Percentiles rank a stretch among this genome's conserved stretches.
Evolutionary conservation across 2,797 vertebrate genomes (phyloP).

Genomic region (Odontamblyopus rebecca): DNA sequence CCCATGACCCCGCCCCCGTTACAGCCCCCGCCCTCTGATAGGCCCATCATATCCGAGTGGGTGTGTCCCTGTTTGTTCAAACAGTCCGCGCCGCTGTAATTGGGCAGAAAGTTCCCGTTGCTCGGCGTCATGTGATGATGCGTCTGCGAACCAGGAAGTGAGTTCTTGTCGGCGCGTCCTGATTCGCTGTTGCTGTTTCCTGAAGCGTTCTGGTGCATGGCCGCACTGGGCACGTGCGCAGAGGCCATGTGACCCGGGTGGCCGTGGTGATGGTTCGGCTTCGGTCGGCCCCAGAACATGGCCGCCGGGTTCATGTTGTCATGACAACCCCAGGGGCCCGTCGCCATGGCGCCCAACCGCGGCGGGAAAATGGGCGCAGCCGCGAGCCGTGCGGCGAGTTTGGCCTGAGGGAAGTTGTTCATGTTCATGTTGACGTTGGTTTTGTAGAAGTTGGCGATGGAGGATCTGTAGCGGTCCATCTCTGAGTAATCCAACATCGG

Average conservation of each 20-base stretch:
- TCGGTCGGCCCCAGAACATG: conserved; percentile 73
- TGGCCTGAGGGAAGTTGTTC: conserved; percentile 86
- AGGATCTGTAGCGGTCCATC: conserved; percentile 91
- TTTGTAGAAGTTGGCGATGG: conserved; percentile 92
- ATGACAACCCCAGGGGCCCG: conserved; percentile 90
- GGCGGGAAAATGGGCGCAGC: conserved; percentile 87
- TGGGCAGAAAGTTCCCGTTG: conserved; percentile 72
- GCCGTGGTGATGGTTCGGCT: conserved; percentile 62
- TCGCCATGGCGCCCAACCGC: conserved; percentile 81
- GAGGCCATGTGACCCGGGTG: conserved; percentile 57
- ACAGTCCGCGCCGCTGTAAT: conserved; percentile 71
- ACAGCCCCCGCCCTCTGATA: conserved; percentile 61
- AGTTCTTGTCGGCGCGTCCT: conserved; percentile 57
- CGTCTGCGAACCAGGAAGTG: conserved; percentile 59
- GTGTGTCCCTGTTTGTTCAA: conserved; percentile 89
- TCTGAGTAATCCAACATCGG: conserved; percentile 91
- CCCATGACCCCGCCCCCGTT: conserved; percentile 82
- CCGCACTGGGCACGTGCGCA: conserved; percentile 53
- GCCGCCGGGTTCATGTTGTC: conserved; percentile 75
- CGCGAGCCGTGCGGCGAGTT: conserved; percentile 85
- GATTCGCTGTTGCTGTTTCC: conserved; percentile 40
- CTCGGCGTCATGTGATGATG: conserved; percentile 67
- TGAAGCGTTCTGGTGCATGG: conserved; percentile 60
- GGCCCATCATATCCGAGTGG: conserved; percentile 71
- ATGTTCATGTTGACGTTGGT: conserved; percentile 81